Base-by-base conservation (phyloP, 2,797 vertebrate genomes). In the Gallinago nigripennis region DNA sequence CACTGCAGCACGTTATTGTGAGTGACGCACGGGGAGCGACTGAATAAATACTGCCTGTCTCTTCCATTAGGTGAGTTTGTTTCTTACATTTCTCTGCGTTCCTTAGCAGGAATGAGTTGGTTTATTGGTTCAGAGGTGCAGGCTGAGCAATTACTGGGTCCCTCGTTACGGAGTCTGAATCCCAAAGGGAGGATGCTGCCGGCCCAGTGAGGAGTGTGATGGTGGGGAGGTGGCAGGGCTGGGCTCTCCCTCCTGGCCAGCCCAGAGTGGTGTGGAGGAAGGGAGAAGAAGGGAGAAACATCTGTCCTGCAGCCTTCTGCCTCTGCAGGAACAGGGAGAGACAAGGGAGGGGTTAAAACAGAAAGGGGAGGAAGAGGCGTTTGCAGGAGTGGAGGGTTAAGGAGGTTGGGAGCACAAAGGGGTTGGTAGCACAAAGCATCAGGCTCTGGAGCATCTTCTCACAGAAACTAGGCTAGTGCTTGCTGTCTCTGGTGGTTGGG, bases 21-120 rank as follows among this genome's bases (percentile, higher is more conserved):
- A 95, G 83, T 45, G 88, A 95, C 23, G 19, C 61, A 16, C 16
- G 0, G 11, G 68, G 90, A 95, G 86, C 19, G 2, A n/a, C 79
- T 79, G 95, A 70, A 87, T 76, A 93, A 94, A 94, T 81, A 16
- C 72, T 51, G 51, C 83, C 88, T 86, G 92, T 72, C 91, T 83
- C 50, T 65, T 92, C 86, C 91, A 45, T 94, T 94, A 96, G 76
- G 61, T 53, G 95, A 69, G 72, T 78, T 77, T 75, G 27, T 87
- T 93, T 65, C 91, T 64, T 28, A 7, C 1, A 7, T 83, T 81
- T 58, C 58, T 89, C 28, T 57, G 64, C 65, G 57, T 92, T 41
- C 46, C 66, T 39, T 79, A 35, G 39, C 28, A 46, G 81, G 43
- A 91, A 60, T 3, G 54, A 71, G 48, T 27, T 82, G 61, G 20